These are phyloP conservation scores for Cyprinodon diabolis DNA, from an alignment of 2,797 vertebrate genomes.

Conservation along the genomic window DNA sequence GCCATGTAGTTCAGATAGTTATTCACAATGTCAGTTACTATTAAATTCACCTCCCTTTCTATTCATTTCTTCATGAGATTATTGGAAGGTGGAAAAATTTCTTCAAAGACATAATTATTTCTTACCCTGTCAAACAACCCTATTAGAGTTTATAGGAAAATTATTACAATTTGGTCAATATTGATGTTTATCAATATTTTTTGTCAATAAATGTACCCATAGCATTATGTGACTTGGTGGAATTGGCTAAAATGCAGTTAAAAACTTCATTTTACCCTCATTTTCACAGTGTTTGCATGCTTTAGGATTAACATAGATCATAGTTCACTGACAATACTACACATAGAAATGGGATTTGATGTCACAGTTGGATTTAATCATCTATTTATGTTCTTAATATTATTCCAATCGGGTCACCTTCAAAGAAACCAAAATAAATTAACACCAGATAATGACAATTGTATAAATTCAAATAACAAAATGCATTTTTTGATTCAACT, in stretches of 20 bases:
- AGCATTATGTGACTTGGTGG: background rate
- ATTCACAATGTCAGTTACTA: background rate
- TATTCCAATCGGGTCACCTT: background rate
- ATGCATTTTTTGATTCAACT: slow-evolving; percentile 22
- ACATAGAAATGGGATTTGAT: slow-evolving; percentile 10
- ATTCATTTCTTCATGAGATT: background rate
- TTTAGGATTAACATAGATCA: slow-evolving; percentile 38
- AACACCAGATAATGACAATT: background rate
- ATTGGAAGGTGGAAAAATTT: background rate
- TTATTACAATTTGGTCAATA: background rate
- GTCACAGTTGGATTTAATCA: slow-evolving; percentile 41
- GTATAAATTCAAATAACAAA: background rate
- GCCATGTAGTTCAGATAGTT: slow-evolving; percentile 10
- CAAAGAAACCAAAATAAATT: background rate
- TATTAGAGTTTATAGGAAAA: background rate
- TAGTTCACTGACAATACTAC: slow-evolving; percentile 3
- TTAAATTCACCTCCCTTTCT: background rate
- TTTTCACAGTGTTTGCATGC: slow-evolving; percentile 42
- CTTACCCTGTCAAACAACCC: background rate
- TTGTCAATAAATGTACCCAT: background rate
- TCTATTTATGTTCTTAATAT: background rate
- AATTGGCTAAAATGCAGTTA: background rate
- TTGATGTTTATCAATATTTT: background rate
- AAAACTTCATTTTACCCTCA: background rate
- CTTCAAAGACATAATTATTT: background rate